Conservation (phyloP, 2,113 vertebrate genomes). For the Junco hyemalis region DNA sequence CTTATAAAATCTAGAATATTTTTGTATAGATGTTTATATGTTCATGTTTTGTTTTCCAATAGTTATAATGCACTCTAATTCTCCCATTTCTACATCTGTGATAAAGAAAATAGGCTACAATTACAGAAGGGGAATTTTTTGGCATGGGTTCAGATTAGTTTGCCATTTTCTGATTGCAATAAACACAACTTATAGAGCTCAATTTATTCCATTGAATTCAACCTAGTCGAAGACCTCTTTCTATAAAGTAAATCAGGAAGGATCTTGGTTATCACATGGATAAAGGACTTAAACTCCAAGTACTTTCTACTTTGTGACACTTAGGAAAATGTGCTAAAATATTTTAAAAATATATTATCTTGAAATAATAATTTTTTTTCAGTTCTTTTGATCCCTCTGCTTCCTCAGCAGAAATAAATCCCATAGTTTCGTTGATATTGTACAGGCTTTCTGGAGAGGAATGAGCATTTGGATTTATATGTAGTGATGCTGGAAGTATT, state of each 20-base stretch:
- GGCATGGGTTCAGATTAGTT: neutral
- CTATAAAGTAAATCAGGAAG: neutral
- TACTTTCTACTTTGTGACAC: neutral
- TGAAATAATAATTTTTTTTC: neutral
- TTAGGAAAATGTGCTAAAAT: neutral
- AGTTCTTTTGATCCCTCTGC: neutral
- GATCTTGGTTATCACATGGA: neutral
- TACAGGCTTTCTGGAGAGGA: neutral
- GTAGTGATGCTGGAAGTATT: neutral
- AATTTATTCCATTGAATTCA: neutral
- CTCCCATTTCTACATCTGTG: neutral
- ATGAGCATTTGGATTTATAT: neutral
- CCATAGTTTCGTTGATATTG: accelerated
- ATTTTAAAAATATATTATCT: neutral
- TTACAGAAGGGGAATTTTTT: neutral
- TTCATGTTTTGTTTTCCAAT: neutral
- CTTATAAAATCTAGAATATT: neutral
- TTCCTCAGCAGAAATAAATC: neutral
- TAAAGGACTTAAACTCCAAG: neutral
- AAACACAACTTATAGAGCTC: neutral
- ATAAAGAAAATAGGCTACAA: neutral
- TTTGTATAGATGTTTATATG: neutral
- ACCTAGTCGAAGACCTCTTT: neutral
- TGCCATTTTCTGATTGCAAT: neutral
- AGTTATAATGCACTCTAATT: neutral